Base-by-base conservation (phyloP, 2,113 vertebrate species). In the Seriola quinqueradiata region DNA sequence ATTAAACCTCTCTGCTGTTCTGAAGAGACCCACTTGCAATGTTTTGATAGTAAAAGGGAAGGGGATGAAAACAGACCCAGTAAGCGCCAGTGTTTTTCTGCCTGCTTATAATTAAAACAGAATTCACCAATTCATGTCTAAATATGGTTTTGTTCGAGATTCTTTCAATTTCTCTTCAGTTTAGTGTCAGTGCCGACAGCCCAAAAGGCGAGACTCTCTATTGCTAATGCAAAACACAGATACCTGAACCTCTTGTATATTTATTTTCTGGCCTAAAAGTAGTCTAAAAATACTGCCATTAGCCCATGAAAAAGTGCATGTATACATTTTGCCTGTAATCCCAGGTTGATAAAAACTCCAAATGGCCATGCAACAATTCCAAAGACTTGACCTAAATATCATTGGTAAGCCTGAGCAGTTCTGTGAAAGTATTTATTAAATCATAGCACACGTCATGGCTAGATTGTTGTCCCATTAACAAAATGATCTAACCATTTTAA, bases 41-140 rank as follows among this genome's bases (percentile, higher is more conserved):
- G 64, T 81, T 85, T 60, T 75, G 71, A 70, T 61, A 79, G 77
- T 65, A 50, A 28, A 75, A 67, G 71, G 10, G 44, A 54, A 11
- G n/a, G 11, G 71, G 32, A 63, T 79, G 76, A 36, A 90, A 90
- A 92, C 88, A 90, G 82, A 78, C 5, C 21, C 57, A 34, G 13
- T 77, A 78, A 46, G 48, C 23, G 36, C 4, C 17, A 10, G 7
- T 38, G 46, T 54, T 40, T 71, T 42, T 19, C 78, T 83, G 0
- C 17, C 61, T 28, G 48, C 42, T 69, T 48, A 42, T 58, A 21
- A 28, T 50, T 25, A 34, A 54, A 50, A 42, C 4, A 23, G 11
- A 13, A 36, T 34, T 59, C 25, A 38, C 14, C 32, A 2, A 38
- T 12, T 23, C 19, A 25, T 50, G 25, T 5, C 40, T 36, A 17